phyloP scores from a whole-genome alignment of 1,140 invertebrate species.

The Sesamia nonagrioides region DNA sequence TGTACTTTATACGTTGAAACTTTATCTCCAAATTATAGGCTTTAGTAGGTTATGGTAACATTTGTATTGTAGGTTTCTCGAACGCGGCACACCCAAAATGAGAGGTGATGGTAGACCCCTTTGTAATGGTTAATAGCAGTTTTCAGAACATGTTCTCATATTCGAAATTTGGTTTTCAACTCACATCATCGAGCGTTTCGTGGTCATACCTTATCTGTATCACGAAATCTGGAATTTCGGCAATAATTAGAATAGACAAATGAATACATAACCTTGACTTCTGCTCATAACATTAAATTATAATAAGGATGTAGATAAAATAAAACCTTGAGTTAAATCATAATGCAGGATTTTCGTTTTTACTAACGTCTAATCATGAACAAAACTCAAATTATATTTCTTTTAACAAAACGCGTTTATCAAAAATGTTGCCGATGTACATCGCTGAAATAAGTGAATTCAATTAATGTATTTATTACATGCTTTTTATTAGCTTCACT shows the following conservation, averaged over 20 bases:
- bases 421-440: neutral
- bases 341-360: slow-evolving; percentile 1
- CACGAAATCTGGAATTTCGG: slow-evolving; percentile 13
- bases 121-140: too few species aligned
- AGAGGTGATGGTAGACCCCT: too few species aligned
- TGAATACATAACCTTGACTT: slow-evolving; percentile 22
- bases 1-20: too few species aligned
- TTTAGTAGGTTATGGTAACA: slow-evolving; percentile 8
- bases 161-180: neutral
- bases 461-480: neutral
- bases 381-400: neutral
- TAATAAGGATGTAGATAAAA: slow-evolving; percentile 38
- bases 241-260: slow-evolving; percentile 15
- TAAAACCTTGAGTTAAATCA: neutral
- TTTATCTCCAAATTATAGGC: slow-evolving; percentile 1
- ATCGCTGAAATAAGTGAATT: neutral
- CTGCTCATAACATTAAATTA: slow-evolving; percentile 13
- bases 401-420: neutral
- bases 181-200: neutral
- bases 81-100: neutral
- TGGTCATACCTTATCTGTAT: slow-evolving; percentile 15
- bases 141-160: too few species aligned
- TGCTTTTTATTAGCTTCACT: too few species aligned
- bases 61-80: slow-evolving; percentile 13
- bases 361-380: neutral